Percentiles rank a stretch among this genome's conserved stretches.
These are phyloP conservation scores for Mesodorylaimus sp. DNA, from an alignment of 2,888 invertebrate species.

Conservation along the genomic window DNA sequence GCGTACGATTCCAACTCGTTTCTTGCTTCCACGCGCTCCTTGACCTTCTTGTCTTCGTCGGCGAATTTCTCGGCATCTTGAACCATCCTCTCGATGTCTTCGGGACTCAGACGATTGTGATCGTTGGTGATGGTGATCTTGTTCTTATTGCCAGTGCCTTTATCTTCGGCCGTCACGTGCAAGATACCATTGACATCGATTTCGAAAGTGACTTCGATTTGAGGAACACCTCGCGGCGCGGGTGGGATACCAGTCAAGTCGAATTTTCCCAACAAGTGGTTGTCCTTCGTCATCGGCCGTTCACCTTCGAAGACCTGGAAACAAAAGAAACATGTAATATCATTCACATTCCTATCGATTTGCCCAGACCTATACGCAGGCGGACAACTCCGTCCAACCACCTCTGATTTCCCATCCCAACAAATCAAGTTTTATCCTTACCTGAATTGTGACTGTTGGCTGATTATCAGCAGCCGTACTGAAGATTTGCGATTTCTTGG, in stretches of 20 bases:
- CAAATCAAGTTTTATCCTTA: conserved; percentile 16
- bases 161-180: conserved; percentile 84
- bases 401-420: conserved; percentile 1
- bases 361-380: no score
- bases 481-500: conserved; percentile 97
- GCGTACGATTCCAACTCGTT: conserved; percentile 90
- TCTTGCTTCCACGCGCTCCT: conserved; percentile 44
- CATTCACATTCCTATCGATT: no score
- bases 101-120: conserved; percentile 84
- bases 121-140: conserved; percentile 98
- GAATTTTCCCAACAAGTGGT: conserved; percentile 93
- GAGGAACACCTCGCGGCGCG: conserved; percentile 36
- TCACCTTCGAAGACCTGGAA: conserved; percentile 78
- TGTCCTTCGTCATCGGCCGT: conserved; percentile 98
- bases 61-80: conserved; percentile 96
- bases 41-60: conserved; percentile 79
- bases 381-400: background rate
- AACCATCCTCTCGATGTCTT: conserved; percentile 97
- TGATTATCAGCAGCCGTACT: conserved; percentile 97
- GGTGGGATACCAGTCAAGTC: conserved; percentile 49
- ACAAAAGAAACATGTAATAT: conserved; percentile 12
- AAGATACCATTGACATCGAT: conserved; percentile 39
- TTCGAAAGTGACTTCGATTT: conserved; percentile 35
- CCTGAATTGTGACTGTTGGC: conserved; percentile 90
- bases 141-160: conserved; percentile 94